phyloP scores from a whole-genome alignment of 2,888 invertebrate species.

The Drosophila barbarae region DNA sequence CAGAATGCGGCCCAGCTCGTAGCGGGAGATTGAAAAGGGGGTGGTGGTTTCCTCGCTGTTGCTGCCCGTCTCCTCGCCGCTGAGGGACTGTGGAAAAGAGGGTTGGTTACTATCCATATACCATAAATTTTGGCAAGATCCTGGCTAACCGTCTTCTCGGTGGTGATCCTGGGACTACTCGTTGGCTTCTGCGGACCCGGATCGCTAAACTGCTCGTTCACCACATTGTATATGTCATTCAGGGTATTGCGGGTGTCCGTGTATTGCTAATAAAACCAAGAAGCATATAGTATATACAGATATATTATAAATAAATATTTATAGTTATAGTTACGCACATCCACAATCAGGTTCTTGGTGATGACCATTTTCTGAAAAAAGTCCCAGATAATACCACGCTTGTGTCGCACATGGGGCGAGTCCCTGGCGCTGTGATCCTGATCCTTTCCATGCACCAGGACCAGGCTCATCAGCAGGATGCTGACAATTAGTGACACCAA shows the following conservation, averaged over 20 bases:
- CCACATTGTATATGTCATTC: conserved; percentile 75
- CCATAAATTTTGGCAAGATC: neutral
- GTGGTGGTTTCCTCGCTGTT: conserved; percentile 66
- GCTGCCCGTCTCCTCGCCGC: conserved; percentile 39
- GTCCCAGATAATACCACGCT: conserved; percentile 76
- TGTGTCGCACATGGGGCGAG: conserved; percentile 61
- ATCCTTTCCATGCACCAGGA: conserved; percentile 3
- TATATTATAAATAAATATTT: neutral
- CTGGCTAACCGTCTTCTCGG: conserved; percentile 57
- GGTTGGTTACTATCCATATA: neutral
- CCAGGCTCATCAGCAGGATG: conserved; percentile 31
- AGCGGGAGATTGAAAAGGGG: conserved; percentile 75
- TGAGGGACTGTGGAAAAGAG: conserved; percentile 23
- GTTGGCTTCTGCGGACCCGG: conserved; percentile 73
- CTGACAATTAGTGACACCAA: conserved; percentile 25
- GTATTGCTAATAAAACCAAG: conserved; percentile 73
- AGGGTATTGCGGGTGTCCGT: conserved; percentile 76
- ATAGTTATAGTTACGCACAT: conserved; percentile 63
- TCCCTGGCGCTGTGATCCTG: neutral
- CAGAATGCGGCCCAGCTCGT: conserved; percentile 77
- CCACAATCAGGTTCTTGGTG: conserved; percentile 75
- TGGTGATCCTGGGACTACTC: conserved; percentile 50
- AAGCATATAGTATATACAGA: no score
- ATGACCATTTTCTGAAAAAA: conserved; percentile 77
- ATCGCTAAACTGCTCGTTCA: conserved; percentile 77